These are phyloP conservation scores for Melieria crassipennis DNA, from an alignment of 2,888 invertebrate species.

Conservation along the genomic window DNA sequence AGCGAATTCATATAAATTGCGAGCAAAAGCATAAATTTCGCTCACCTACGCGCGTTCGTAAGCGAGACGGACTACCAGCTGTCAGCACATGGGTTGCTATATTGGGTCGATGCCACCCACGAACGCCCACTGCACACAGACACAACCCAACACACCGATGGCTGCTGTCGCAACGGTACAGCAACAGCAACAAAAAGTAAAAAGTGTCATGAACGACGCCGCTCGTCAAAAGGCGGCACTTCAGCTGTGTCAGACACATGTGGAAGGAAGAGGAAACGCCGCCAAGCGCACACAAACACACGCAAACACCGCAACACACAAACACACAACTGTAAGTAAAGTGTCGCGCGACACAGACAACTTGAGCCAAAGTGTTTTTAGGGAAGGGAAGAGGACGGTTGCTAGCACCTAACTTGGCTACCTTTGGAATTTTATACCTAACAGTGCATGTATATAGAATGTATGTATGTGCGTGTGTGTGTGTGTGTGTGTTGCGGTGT, in stretches of 20 bases:
- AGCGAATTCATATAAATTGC: too few species aligned
- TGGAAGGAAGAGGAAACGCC: neutral
- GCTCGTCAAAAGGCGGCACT: neutral
- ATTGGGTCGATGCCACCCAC: too few species aligned
- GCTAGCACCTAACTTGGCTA: conserved; percentile 11
- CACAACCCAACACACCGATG: too few species aligned
- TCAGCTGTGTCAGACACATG: too few species aligned
- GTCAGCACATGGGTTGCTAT: too few species aligned
- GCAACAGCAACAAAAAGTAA: too few species aligned
- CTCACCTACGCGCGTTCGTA: too few species aligned
- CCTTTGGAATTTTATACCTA: neutral
- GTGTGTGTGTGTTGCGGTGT: conserved; percentile 9
- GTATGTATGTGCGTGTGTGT: conserved; percentile 11
- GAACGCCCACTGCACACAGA: too few species aligned
- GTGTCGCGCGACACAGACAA: conserved; percentile 19
- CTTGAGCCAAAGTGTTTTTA: conserved; percentile 22
- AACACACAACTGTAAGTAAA: conserved; percentile 2
- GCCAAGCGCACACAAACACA: neutral
- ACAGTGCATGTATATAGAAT: conserved; percentile 5
- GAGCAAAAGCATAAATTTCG: too few species aligned
- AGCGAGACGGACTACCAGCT: too few species aligned
- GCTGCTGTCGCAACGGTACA: too few species aligned
- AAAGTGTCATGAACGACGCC: too few species aligned
- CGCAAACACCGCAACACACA: neutral
- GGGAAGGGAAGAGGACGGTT: conserved; percentile 28